Conservation (phyloP, 2,797 vertebrate species). For the Crocidura indochinensis region DNA sequence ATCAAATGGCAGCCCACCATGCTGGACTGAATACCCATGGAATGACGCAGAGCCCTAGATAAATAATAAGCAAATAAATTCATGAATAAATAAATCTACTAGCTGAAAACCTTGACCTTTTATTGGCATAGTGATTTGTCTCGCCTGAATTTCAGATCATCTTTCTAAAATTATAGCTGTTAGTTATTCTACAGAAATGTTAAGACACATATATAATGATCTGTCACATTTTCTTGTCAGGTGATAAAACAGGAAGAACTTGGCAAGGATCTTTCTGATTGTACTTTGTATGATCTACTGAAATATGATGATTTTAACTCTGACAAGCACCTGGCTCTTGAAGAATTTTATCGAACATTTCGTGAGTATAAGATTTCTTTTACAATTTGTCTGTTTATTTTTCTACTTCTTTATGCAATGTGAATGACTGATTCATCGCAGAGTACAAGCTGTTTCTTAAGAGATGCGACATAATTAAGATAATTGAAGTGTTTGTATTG, state of each 20-base stretch:
- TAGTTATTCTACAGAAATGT: conserved; percentile 84
- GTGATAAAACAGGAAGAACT: conserved; percentile 97
- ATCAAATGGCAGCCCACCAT: no score
- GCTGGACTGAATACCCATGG: background rate
- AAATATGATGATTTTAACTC: conserved; percentile 95
- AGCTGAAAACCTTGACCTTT: background rate
- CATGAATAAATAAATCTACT: no score
- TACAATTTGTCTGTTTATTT: conserved; percentile 35
- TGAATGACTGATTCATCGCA: conserved; percentile 12
- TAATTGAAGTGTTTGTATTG: background rate
- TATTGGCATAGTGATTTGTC: background rate
- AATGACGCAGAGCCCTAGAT: no score
- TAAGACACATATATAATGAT: conserved; percentile 85
- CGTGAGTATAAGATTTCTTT: conserved; percentile 91
- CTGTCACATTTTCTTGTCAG: conserved; percentile 89
- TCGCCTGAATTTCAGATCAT: conserved; percentile 82
- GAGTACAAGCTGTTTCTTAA: conserved; percentile 44
- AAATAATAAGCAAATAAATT: no score
- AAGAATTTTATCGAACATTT: conserved; percentile 97
- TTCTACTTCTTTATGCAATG: conserved; percentile 59
- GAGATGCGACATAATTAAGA: background rate
- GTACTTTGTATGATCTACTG: conserved; percentile 96
- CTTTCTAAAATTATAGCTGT: conserved; percentile 86
- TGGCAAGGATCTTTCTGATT: conserved; percentile 93
- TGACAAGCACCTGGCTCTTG: conserved; percentile 94